Evolutionary conservation across 2,797 vertebrate genomes (phyloP), one percentile per base, ranked within the genome.

Genomic region (Scolopax rusticola): DNA sequence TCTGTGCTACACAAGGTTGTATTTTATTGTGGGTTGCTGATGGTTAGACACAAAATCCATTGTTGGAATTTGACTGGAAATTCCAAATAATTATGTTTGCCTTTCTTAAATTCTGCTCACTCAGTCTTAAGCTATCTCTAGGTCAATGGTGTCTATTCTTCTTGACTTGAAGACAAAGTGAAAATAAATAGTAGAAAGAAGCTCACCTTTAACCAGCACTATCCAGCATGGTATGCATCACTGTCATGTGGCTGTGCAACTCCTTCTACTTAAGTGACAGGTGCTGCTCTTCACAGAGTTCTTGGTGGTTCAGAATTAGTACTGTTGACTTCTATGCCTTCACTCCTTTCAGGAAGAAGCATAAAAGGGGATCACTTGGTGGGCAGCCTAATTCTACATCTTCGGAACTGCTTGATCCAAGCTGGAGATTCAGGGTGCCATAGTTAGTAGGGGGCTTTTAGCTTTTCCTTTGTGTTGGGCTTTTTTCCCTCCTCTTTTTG

Each of bases 261-360:
- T 71, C 45, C 43, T 84, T 57, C 33, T 14, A 1, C 12, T 30
- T 3, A 40, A 53, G 51, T 4, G 11, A 45, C 0, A 0, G 4
- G 19, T n/a, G 19, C 24, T 64, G 38, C 11, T 1, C 2, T 18
- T 82, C 47, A 9, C 57, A 1, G 2, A 23, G 38, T 32, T 43
- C n/a, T 14, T 3, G 7, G 53, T 64, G 73, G 30, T n/a, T 1
- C 68, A 36, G 27, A 43, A 16, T 83, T 54, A 53, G 30, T 51
- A 2, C 60, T 45, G n/a, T 41, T 9, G 1, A 56, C 20, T 51
- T 57, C 13, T 56, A 0, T 80, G 73, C 32, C 76, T 77, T 59
- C 19, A 3, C 36, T 60, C 56, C 36, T 53, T 41, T 32, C 33
- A 60, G 45, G 50, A 57, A 76, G 13, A 67, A 65, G 15, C 30